Evolutionary conservation across 2,797 vertebrate genomes (phyloP), one percentile per base, ranked within the genome.

Genomic region (Oceanodroma leucorhoa): DNA sequence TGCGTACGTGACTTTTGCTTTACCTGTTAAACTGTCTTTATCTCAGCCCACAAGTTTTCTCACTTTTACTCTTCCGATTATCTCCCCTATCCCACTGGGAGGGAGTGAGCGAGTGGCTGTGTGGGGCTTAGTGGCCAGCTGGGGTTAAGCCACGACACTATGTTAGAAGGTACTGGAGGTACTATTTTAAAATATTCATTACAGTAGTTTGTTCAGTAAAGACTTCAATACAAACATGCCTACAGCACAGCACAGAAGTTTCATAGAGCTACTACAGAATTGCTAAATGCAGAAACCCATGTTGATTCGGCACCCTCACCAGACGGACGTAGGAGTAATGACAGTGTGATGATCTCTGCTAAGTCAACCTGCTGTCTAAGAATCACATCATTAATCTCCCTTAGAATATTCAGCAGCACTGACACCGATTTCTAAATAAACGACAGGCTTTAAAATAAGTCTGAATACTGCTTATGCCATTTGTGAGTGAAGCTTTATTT

Each of bases 251-350:
- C 5, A 58, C 11, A 38, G 62, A 62, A 40, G 14, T 79, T 86
- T 83, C 51, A 61, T 64, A 76, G 51, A 93, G 29, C 46, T 75
- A 48, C 82, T 88, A n/a, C 8, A 45, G 29, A 14, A 62, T 0
- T 78, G 54, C 64, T 58, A 88, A 91, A 84, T 66, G 62, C 40
- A 96, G 76, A 93, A 93, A 76, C 23, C 29, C 54, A 69, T 0
- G 0, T 3, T 58, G 91, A 57, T 72, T 65, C 38, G 70, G 76
- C 0, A 0, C 62, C 9, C 6, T 78, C n/a, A 90, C 29, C 76
- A 94, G 89, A 94, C 55, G 6, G 69, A 84, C 2, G 83, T 87
- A 95, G 89, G 91, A 96, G 93, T 83, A 96, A 85, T 79, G 83
- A 94, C 70, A 88, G 54, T 30, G 41, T 66, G 93, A 91, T 72